phyloP scores from a whole-genome alignment of 2,888 invertebrate genomes.

The Lamellibrachia satsuma region DNA sequence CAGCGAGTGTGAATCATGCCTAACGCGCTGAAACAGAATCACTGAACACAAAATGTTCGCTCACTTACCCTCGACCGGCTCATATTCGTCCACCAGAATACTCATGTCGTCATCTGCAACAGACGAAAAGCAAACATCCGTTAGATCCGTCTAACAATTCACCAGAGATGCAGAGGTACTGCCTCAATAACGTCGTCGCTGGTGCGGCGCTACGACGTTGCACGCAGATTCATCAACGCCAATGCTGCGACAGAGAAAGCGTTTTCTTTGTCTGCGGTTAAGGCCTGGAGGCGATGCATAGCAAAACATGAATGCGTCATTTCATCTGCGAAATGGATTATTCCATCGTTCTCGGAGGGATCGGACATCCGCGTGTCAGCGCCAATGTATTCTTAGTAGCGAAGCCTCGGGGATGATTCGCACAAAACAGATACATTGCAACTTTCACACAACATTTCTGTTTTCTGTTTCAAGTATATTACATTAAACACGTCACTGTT shows the following conservation, averaged over 20 bases:
- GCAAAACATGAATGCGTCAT: neutral
- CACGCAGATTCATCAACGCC: neutral
- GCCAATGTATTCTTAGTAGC: neutral
- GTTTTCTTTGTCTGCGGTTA: neutral
- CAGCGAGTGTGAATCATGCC: neutral
- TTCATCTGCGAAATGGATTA: neutral
- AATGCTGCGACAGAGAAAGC: neutral
- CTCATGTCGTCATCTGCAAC: slow-evolving; percentile 6
- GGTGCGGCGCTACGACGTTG: neutral
- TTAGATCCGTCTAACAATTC: neutral
- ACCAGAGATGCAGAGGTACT: neutral
- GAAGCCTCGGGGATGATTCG: neutral
- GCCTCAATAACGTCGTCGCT: neutral
- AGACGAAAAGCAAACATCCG: neutral
- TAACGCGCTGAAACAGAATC: neutral
- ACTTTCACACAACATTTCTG: too few relatives aligned
- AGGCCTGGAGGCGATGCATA: neutral
- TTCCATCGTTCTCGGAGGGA: neutral
- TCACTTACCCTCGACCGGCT: neutral
- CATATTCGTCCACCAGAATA: slow-evolving; percentile 4
- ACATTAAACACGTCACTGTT: too few relatives aligned
- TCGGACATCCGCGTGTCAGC: neutral
- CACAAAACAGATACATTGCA: neutral
- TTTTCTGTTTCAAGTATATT: too few relatives aligned
- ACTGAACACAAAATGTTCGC: neutral